phyloP scores from a whole-genome alignment of 2,888 invertebrate genomes.

The Pogonocherus hispidulus region DNA sequence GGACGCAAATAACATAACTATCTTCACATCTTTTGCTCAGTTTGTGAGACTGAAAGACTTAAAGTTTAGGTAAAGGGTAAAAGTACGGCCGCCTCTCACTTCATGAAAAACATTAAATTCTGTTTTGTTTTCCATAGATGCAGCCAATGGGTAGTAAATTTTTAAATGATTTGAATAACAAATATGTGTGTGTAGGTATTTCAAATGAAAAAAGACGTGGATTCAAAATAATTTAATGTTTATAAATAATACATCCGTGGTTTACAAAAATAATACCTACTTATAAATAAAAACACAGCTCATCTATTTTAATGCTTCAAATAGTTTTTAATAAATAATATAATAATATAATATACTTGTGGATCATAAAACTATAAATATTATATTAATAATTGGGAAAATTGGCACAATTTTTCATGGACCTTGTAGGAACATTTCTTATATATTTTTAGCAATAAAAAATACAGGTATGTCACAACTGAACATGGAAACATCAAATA shows the following conservation, averaged over 20 bases:
- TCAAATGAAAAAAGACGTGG: too few relatives aligned
- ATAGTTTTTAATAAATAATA: conserved; percentile 27
- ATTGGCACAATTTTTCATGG: conserved; percentile 30
- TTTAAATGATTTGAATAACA: too few relatives aligned
- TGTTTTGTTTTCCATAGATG: too few relatives aligned
- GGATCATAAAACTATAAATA: conserved; percentile 23
- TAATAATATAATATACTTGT: conserved; percentile 7
- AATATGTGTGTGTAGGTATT: too few relatives aligned
- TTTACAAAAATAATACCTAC: conserved; percentile 46
- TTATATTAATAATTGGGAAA: conserved; percentile 27
- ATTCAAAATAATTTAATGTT: conserved; percentile 33
- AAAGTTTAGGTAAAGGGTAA: too few relatives aligned
- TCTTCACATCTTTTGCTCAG: too few relatives aligned
- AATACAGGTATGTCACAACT: neutral
- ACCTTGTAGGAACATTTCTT: conserved; percentile 6
- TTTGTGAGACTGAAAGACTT: too few relatives aligned
- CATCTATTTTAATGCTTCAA: conserved; percentile 37
- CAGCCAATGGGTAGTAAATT: too few relatives aligned
- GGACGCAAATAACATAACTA: too few relatives aligned
- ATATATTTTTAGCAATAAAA: neutral
- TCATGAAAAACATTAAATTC: too few relatives aligned
- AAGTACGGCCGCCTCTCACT: too few relatives aligned
- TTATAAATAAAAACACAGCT: conserved; percentile 49
- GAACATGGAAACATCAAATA: too few relatives aligned
- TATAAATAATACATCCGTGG: conserved; percentile 22